phyloP scores from a whole-genome alignment of 2,113 vertebrate genomes.

The Arothron firmamentum region DNA sequence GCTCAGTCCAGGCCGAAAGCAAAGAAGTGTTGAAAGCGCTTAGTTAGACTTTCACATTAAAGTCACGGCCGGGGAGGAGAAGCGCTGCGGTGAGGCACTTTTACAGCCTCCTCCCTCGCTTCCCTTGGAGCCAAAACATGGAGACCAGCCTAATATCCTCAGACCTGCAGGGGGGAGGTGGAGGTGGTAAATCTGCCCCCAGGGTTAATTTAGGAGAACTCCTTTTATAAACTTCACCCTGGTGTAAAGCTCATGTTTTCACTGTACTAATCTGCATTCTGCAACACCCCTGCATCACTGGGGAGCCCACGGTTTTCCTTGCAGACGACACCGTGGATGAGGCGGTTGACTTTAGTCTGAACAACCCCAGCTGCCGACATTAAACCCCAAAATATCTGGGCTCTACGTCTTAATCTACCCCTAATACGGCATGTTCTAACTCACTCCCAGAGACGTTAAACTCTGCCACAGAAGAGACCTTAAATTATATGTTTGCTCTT shows the following conservation, averaged over 20 bases:
- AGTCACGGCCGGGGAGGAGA: conserved; percentile 26
- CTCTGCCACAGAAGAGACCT: no score
- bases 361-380: no score
- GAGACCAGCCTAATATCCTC: conserved; percentile 26
- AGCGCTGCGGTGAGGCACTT: conserved; percentile 43
- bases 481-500: no score
- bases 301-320: no score
- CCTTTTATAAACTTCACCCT: conserved; percentile 15
- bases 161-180: conserved; percentile 13
- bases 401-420: no score
- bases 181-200: conserved; percentile 19
- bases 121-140: conserved; percentile 22
- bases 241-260: conserved; percentile 6
- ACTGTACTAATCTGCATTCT: background rate
- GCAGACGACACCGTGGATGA: no score
- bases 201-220: conserved; percentile 15
- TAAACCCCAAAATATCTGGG: no score
- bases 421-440: no score
- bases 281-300: conserved; percentile 10
- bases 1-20: conserved; percentile 24
- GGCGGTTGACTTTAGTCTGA: no score
- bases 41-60: conserved; percentile 55
- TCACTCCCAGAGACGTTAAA: no score
- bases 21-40: conserved; percentile 41
- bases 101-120: conserved; percentile 22